These are phyloP conservation scores for Montipora sp. DNA, from an alignment of 64 coral and sea anemone species.

Conservation along the genomic window DNA sequence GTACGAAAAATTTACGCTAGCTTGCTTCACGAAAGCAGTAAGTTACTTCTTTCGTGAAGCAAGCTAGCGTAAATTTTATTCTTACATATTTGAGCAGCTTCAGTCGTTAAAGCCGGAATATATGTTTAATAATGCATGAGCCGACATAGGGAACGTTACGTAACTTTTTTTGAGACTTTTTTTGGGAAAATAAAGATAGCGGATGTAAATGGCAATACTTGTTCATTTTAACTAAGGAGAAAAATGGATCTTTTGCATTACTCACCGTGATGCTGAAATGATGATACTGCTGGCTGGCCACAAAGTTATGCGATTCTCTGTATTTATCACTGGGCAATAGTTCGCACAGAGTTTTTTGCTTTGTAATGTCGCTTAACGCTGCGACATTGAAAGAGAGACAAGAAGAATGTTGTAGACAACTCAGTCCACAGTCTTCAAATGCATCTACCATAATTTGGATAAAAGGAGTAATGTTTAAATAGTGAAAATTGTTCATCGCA, in stretches of 20 bases:
- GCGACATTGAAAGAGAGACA: background rate
- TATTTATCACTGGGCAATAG: constrained; percentile 1
- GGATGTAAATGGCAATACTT: no score
- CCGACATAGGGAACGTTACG: no score
- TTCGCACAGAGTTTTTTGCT: background rate
- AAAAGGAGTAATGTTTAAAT: background rate
- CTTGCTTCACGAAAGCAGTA: no score
- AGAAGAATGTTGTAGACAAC: background rate
- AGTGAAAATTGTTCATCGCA: background rate
- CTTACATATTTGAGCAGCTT: no score
- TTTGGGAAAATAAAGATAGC: no score
- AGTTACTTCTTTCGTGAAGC: no score
- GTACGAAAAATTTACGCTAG: no score
- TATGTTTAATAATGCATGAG: no score
- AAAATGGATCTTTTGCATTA: background rate
- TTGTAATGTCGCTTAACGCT: background rate
- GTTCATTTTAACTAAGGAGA: no score
- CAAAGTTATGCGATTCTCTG: background rate
- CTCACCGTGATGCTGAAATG: constrained; percentile 12
- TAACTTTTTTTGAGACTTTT: no score
- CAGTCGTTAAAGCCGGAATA: no score
- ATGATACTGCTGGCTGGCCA: background rate
- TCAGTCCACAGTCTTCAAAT: background rate
- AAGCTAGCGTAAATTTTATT: no score
- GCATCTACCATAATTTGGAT: background rate